A percentile compares a stretch with the other conserved stretches of the same genome.
These are phyloP conservation scores for Pangasius krempfi DNA, from an alignment of 2,797 vertebrate genomes.

Conservation along the genomic window DNA sequence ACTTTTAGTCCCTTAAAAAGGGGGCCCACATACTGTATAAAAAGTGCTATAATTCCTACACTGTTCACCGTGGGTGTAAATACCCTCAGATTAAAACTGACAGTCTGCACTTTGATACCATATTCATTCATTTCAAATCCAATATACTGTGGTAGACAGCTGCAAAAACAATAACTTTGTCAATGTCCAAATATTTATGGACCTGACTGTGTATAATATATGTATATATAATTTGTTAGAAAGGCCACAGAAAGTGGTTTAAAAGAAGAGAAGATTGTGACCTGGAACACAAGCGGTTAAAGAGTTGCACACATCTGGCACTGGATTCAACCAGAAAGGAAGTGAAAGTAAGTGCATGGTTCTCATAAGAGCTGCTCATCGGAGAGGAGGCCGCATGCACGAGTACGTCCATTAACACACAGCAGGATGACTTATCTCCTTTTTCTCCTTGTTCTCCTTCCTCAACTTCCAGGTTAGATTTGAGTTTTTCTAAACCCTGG, in stretches of 20 bases:
- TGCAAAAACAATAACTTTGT: not conserved
- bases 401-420: not conserved
- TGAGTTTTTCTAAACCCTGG: not conserved
- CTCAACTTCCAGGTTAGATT: slow-evolving; percentile 70
- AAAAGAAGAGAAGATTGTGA: not conserved
- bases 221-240: not conserved
- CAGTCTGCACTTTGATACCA: not conserved
- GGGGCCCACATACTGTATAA: not conserved
- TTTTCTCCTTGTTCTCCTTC: slow-evolving; percentile 57
- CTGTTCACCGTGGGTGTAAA: not conserved
- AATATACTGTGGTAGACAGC: not conserved
- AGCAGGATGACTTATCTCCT: slow-evolving; percentile 55
- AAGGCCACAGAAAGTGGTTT: not conserved
- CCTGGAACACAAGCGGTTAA: slow-evolving; percentile 68
- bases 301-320: slow-evolving; percentile 39
- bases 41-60: slow-evolving; percentile 55
- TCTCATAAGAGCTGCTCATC: not conserved
- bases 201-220: not conserved
- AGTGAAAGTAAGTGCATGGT: slow-evolving; percentile 43
- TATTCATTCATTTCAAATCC: not conserved
- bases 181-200: not conserved
- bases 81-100: not conserved
- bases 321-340: slow-evolving; percentile 51
- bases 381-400: not conserved
- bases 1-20: not conserved